Conservation (phyloP, 2,797 vertebrate species). For the Thaleichthys pacificus region DNA sequence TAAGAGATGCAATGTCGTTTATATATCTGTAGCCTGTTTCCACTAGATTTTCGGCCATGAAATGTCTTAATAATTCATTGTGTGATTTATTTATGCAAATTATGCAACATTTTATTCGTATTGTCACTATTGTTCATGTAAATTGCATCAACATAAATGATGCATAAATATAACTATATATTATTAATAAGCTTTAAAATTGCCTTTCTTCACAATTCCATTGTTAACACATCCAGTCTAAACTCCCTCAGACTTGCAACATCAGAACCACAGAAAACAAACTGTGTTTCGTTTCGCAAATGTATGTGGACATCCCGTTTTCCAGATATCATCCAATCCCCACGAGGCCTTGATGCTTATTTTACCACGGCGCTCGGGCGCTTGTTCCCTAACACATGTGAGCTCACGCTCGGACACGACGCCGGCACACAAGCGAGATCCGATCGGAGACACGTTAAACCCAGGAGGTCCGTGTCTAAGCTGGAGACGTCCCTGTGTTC, state of each 20-base stretch:
- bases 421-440: not conserved
- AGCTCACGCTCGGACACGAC: not conserved
- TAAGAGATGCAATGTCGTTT: too few relatives aligned
- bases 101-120: conserved; percentile 22
- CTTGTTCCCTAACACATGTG: conserved; percentile 15
- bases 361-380: not conserved
- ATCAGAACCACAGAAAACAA: not conserved
- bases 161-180: conserved; percentile 15
- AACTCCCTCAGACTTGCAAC: not conserved
- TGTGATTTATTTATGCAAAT: conserved; percentile 23
- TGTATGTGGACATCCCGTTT: not conserved
- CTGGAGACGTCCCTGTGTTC: conserved; percentile 26
- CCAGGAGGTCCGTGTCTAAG: conserved; percentile 22
- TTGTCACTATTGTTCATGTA: conserved; percentile 18
- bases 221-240: not conserved
- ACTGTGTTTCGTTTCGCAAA: not conserved
- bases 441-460: not conserved
- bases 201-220: not conserved
- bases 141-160: conserved; percentile 23
- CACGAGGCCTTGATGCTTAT: too few relatives aligned
- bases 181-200: conserved; percentile 22
- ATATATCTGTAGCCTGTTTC: not conserved
- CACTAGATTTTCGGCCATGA: not conserved
- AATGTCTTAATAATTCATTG: conserved; percentile 23
- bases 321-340: not conserved